Evolutionary conservation across 2,797 vertebrate genomes (phyloP), one percentile per base, ranked within the genome.

Genomic region (Premnoplex brunnescens): DNA sequence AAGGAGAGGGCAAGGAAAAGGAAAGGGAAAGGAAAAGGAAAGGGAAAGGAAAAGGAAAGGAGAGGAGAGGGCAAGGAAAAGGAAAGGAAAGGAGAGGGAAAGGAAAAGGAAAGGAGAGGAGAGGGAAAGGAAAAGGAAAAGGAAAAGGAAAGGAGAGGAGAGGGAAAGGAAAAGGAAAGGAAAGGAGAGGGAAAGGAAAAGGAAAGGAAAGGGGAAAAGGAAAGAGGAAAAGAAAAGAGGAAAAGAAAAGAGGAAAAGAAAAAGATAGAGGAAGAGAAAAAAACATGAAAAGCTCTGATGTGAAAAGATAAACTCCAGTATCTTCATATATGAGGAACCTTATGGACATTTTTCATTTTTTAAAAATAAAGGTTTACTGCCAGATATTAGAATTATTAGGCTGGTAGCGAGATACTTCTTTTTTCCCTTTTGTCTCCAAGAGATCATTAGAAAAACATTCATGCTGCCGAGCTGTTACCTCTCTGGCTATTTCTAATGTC

Each of bases 371-470:
- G 58, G 95, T 85, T 88, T 94, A 95, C 84, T 85, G 27, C 20
- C 79, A 78, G 86, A 75, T 83, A 92, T 91, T 97, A 95, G 88
- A 96, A 95, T 94, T 87, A 95, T 95, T 95, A 95, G 64, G n/a
- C 67, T 77, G 26, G 26, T 62, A 93, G 48, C 6, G 5, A 94
- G 79, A 91, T 37, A 83, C 8, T 44, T 44, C 5, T 10, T 68
- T 43, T 37, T 3, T 2, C 18, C 17, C 28, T n/a, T 78, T 94
- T 90, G 85, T 55, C 85, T 95, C 74, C 17, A 19, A 78, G 86
- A 95, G 30, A 96, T 96, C 93, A 95, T 96, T 96, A 97, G 93
- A 96, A 94, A 96, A 55, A 54, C 81, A 96, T 94, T 96, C 79
- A 56, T 69, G 69, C 83, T 80, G 78, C 75, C 97, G 74, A 89